Base-by-base conservation (phyloP, 2,797 vertebrate genomes). In the Cephalopachus bancanus region DNA sequence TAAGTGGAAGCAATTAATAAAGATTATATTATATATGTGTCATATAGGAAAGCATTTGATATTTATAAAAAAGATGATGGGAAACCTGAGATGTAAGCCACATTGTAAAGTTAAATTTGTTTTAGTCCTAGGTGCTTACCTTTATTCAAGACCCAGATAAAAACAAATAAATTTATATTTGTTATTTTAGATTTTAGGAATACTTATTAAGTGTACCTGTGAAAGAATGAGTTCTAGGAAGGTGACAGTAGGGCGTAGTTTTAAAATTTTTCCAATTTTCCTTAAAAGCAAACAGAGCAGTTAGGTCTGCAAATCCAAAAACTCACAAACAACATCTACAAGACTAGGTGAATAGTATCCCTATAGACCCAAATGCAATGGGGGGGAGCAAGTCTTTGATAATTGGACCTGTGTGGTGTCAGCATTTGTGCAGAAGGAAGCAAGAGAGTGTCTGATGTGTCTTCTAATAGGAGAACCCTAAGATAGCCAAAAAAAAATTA, bases 171-270 rank as follows among this genome's bases (percentile, higher is more conserved):
- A 74, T 78, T 51, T 51, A 44, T 44, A 55, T n/a, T 81, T 15
- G 64, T 93, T 64, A 57, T 51, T 59, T 83, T 90, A 87, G 60
- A 65, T 71, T 96, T 93, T 87, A 55, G 51, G 65, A 20, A 28
- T 81, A 22, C 20, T 84, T 91, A 22, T 6, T 59, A 75, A 69
- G 12, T 64, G 2, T 57, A 74, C 28, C 62, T 78, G 17, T 30
- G 71, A 74, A 62, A 75, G 69, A 86, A 71, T 59, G 60, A 44
- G 30, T 71, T 95, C n/a, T 87, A 60, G 28, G 57, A 71, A 75
- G 86, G 83, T 80, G 30, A 76, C 6, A 83, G 26, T 4, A 57
- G 12, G 33, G 8, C 17, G 11, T 79, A 37, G 26, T 20, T 69
- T 62, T 60, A 71, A 14, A 49, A 81, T 88, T 14, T 90, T 65